Conservation (phyloP, 2,113 vertebrate species). For the Apodemus speciosus region DNA sequence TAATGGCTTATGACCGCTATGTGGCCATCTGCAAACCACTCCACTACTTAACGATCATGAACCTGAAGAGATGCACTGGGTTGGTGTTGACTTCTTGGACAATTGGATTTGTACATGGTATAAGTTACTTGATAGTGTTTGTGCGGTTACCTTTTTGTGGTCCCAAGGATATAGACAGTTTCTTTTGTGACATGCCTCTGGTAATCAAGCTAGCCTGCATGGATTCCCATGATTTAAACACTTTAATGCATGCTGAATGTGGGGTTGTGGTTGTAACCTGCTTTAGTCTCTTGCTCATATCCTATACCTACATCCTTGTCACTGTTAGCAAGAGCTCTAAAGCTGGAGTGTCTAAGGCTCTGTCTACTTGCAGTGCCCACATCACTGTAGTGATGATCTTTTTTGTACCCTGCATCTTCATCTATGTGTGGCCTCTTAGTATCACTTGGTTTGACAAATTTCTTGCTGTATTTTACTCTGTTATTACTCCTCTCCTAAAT, state of each 20-base stretch:
- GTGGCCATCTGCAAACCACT: constrained; percentile 80
- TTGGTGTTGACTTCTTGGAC: constrained; percentile 48
- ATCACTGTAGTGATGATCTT: constrained; percentile 66
- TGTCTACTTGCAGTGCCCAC: constrained; percentile 70
- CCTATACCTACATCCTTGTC: constrained; percentile 66
- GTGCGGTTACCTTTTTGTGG: constrained; percentile 47
- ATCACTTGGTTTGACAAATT: constrained; percentile 65
- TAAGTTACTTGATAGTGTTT: constrained; percentile 58
- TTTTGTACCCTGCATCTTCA: constrained; percentile 64
- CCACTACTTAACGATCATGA: constrained; percentile 71
- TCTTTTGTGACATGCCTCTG: constrained; percentile 68
- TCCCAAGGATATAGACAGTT: constrained; percentile 25
- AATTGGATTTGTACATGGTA: constrained; percentile 50
- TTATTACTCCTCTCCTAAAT: constrained; percentile 72
- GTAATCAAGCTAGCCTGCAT: constrained; percentile 69
- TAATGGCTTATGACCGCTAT: constrained; percentile 80
- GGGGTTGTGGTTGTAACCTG: constrained; percentile 50
- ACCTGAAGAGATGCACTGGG: constrained; percentile 8
- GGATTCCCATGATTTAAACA: constrained; percentile 20
- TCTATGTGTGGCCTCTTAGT: constrained; percentile 70
- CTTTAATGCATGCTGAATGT: constrained; percentile 66
- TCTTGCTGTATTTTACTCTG: constrained; percentile 71
- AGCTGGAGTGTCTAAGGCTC: constrained; percentile 42
- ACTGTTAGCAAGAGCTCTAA: constrained; percentile 37
- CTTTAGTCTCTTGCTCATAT: constrained; percentile 59